Conservation (phyloP, 2,888 invertebrate genomes). For the Macropis europaea region DNA sequence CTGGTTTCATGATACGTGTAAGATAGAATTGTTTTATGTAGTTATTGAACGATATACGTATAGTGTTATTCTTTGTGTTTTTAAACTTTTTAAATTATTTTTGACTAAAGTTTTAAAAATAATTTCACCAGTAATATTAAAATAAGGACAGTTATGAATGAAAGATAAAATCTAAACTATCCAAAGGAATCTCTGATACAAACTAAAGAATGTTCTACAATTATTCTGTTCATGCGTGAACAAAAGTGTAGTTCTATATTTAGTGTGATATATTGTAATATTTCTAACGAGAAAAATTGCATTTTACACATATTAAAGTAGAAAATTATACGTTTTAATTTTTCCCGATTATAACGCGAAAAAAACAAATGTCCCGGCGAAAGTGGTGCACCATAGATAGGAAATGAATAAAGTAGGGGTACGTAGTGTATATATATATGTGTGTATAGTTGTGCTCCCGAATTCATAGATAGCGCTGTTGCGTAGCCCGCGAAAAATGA, state of each 20-base stretch:
- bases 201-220: too few relatives aligned
- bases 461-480: slow-evolving; percentile 10
- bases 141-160: too few relatives aligned
- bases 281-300: not conserved
- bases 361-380: not conserved
- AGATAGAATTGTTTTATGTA: too few relatives aligned
- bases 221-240: not conserved
- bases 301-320: too few relatives aligned
- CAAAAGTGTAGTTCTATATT: not conserved
- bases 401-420: not conserved
- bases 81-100: too few relatives aligned
- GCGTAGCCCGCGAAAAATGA: not conserved
- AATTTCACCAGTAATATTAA: too few relatives aligned
- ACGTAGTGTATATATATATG: not conserved
- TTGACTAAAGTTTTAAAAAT: too few relatives aligned
- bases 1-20: too few relatives aligned
- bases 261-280: not conserved
- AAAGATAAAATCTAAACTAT: too few relatives aligned
- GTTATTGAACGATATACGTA: too few relatives aligned
- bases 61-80: too few relatives aligned
- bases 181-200: too few relatives aligned
- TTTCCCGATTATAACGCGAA: not conserved
- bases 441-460: not conserved
- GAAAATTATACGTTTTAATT: not conserved
- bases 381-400: not conserved